phyloP scores from a whole-genome alignment of 2,888 invertebrate genomes.

The Pheosia tremula region DNA sequence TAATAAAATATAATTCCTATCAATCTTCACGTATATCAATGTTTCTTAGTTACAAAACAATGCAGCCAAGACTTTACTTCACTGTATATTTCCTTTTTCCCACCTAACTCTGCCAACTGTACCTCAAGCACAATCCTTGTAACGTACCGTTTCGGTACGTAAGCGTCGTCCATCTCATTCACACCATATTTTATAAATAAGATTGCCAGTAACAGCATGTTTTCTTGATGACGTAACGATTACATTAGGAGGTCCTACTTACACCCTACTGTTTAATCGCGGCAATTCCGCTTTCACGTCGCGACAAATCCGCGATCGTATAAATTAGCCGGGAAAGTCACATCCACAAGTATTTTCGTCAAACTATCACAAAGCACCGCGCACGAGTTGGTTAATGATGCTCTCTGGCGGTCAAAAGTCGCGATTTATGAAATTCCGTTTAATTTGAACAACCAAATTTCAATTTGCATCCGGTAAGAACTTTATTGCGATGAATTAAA shows the following conservation, averaged over 20 bases:
- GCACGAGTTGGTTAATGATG: constrained; percentile 56
- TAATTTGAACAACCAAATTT: constrained; percentile 41
- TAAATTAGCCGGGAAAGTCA: constrained; percentile 42
- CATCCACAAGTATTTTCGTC: constrained; percentile 54
- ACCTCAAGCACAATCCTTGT: too few species aligned
- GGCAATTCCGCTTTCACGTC: constrained; percentile 27
- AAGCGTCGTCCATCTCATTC: too few species aligned
- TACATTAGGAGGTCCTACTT: constrained; percentile 32
- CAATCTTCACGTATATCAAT: neutral
- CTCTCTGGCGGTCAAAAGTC: constrained; percentile 46
- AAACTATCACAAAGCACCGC: constrained; percentile 58
- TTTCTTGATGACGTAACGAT: too few species aligned
- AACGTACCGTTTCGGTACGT: too few species aligned
- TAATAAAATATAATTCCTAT: neutral
- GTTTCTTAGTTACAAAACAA: constrained; percentile 21
- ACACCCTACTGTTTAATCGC: constrained; percentile 40
- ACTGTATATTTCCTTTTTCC: too few species aligned
- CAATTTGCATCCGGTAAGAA: constrained; percentile 13
- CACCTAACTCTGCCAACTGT: too few species aligned
- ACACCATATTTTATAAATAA: too few species aligned
- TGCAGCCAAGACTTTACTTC: constrained; percentile 5
- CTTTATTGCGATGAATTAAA: constrained; percentile 27
- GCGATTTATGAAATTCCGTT: constrained; percentile 59
- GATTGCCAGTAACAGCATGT: too few species aligned
- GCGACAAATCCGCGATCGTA: constrained; percentile 24